A percentile compares a stretch with the other conserved stretches of the same genome.
Evolutionary conservation across 2,888 invertebrate genomes (phyloP).

Genomic region (Cyaniris semiargus): DNA sequence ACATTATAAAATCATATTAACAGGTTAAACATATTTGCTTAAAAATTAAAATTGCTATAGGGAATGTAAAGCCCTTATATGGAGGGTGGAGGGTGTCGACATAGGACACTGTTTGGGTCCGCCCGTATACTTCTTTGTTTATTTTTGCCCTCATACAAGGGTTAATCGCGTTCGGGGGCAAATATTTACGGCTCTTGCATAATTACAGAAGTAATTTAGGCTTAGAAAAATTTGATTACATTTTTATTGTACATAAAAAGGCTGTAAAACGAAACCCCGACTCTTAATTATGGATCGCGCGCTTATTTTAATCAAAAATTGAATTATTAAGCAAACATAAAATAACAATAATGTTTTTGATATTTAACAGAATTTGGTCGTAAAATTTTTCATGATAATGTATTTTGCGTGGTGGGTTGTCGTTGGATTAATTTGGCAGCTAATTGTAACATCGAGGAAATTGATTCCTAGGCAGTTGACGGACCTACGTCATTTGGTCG

Average conservation of each 20-base stretch:
- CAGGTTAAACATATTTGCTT: constrained; percentile 12
- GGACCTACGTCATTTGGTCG: too few species aligned
- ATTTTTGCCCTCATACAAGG: constrained; percentile 50
- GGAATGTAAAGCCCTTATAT: constrained; percentile 34
- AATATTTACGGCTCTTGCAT: constrained; percentile 33
- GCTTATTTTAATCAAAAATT: constrained; percentile 7
- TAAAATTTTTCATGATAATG: neutral
- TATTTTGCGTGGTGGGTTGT: neutral
- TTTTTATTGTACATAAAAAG: constrained; percentile 18
- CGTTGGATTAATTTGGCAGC: too few species aligned
- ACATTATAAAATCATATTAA: constrained; percentile 22
- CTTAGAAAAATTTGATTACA: constrained; percentile 21
- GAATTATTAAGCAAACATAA: neutral
- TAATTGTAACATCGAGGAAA: too few species aligned
- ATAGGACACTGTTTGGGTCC: constrained; percentile 65
- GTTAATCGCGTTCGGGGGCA: constrained; percentile 57
- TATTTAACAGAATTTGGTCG: neutral
- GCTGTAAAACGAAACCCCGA: constrained; percentile 4
- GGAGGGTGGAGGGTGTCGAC: constrained; percentile 65
- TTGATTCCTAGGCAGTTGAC: too few species aligned
- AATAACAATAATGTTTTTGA: neutral
- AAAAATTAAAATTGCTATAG: constrained; percentile 23
- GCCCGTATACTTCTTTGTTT: constrained; percentile 71
- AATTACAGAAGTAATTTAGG: constrained; percentile 30
- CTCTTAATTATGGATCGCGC: neutral